Evolutionary conservation across 2,888 invertebrate species (phyloP).

Genomic region (Flabesymbios commensalis): DNA sequence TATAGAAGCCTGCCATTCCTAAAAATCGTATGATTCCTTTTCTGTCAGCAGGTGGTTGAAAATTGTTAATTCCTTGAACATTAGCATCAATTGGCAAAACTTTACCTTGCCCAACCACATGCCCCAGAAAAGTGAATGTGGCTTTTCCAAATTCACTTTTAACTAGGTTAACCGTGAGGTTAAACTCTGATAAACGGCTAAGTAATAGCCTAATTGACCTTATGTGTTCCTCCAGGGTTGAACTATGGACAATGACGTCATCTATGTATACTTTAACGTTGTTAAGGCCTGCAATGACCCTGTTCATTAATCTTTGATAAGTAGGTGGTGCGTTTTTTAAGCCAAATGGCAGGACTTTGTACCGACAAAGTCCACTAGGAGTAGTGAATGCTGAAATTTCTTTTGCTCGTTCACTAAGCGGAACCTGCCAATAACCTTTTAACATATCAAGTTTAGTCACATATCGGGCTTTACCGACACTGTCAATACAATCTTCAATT

Average conservation of each 20-base stretch:
- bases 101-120: conserved; percentile 21
- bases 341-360: no score
- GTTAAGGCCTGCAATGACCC: not conserved
- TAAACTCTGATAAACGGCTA: not conserved
- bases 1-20: conserved; percentile 8
- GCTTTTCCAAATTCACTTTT: conserved; percentile 22
- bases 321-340: not conserved
- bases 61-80: conserved; percentile 7
- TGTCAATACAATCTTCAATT: conserved; percentile 39
- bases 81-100: conserved; percentile 16
- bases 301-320: not conserved
- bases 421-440: conserved; percentile 32
- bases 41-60: conserved; percentile 6
- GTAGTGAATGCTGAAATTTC: no score
- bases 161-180: conserved; percentile 7
- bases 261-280: not conserved
- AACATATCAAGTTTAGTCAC: conserved; percentile 38
- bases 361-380: no score
- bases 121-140: conserved; percentile 30
- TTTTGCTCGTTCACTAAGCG: no score
- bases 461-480: conserved; percentile 33
- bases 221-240: not conserved
- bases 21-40: conserved; percentile 13
- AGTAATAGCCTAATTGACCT: not conserved
- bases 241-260: not conserved